Evolutionary conservation across 2,113 vertebrate genomes (phyloP).

Genomic region (Choloepus hoffmanni): DNA sequence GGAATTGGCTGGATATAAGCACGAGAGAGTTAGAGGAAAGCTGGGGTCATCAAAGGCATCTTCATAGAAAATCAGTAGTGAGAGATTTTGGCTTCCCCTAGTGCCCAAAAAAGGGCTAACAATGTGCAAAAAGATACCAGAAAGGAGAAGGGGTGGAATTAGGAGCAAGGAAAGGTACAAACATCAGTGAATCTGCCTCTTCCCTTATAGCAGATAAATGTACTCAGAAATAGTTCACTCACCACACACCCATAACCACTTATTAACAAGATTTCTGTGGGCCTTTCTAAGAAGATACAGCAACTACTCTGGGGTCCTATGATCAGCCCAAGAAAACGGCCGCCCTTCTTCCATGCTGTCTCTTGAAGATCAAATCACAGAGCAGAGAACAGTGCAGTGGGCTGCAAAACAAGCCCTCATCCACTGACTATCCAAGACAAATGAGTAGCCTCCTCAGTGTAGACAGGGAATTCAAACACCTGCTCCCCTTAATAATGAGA

Average conservation of each 20-base stretch:
- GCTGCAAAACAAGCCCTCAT: neutral
- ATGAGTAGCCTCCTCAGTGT: rapidly evolving
- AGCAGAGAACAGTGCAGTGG: neutral
- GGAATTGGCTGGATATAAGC: neutral
- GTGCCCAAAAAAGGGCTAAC: neutral
- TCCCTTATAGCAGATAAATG: neutral
- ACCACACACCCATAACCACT: neutral
- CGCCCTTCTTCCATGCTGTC: neutral
- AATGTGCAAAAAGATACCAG: neutral
- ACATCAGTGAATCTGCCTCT: neutral
- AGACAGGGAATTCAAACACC: neutral
- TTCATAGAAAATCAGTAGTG: neutral
- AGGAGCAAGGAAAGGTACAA: neutral
- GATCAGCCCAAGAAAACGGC: neutral
- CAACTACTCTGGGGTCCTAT: neutral
- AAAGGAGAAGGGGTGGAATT: neutral
- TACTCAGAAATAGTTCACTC: neutral
- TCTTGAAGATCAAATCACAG: neutral
- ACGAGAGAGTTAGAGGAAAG: neutral
- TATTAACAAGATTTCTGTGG: neutral
- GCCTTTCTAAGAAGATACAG: neutral
- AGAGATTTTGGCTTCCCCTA: neutral
- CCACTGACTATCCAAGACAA: neutral
- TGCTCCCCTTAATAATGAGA: neutral
- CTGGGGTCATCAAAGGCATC: neutral